Evolutionary conservation across 2,797 vertebrate species (phyloP).

Genomic region (Momotus momota): DNA sequence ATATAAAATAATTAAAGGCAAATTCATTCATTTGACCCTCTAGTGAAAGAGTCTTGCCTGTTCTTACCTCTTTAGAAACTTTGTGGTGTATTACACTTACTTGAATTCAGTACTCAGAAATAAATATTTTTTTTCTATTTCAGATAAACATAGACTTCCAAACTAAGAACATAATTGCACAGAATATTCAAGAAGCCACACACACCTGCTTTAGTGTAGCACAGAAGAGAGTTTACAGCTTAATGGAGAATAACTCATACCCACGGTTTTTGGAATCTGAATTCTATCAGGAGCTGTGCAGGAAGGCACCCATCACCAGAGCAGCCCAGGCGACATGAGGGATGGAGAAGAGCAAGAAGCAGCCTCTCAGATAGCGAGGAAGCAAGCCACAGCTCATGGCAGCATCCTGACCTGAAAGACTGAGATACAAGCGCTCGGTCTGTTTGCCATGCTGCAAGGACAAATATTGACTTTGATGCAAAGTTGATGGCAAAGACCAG

Average conservation of each 20-base stretch:
- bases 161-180: constrained; percentile 83
- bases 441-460: constrained; percentile 39
- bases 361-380: constrained; percentile 1
- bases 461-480: constrained; percentile 34
- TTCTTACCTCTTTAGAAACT: not conserved
- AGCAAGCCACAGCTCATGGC: constrained; percentile 4
- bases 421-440: not conserved
- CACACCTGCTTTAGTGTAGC: constrained; percentile 84
- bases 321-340: constrained; percentile 74
- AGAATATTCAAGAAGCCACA: constrained; percentile 83
- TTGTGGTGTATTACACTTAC: not conserved
- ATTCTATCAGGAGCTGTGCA: constrained; percentile 87
- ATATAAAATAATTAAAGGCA: not conserved
- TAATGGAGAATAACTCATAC: constrained; percentile 95
- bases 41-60: not conserved
- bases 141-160: constrained; percentile 94
- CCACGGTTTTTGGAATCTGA: constrained; percentile 89
- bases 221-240: constrained; percentile 86
- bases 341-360: not conserved
- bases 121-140: constrained; percentile 27
- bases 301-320: constrained; percentile 64
- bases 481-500: not conserved
- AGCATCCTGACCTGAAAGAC: constrained; percentile 1
- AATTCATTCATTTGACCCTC: not conserved
- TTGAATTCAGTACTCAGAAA: not conserved